Percentiles rank a stretch among this genome's conserved stretches.
Conservation (phyloP, 2,113 vertebrate species). For the Coregonus clupeaformis region DNA sequence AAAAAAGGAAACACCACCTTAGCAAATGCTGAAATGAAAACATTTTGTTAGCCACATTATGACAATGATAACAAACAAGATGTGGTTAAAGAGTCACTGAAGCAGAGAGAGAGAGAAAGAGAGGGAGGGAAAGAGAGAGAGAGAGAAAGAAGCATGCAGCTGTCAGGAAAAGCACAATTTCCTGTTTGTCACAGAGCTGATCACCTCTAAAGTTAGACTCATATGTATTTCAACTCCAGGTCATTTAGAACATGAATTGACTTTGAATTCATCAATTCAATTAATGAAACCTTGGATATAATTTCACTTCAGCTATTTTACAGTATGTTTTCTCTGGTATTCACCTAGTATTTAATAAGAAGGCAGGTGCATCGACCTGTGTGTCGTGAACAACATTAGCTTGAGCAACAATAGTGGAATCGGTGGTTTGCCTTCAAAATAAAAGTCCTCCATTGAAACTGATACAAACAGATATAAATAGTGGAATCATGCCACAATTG, state of each 20-base stretch:
- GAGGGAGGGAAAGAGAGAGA: slow-evolving; percentile 3
- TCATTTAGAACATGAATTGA: neutral
- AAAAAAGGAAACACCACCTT: neutral
- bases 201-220: neutral
- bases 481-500: no score
- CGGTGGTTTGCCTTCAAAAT: no score
- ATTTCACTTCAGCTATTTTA: no score
- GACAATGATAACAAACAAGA: neutral
- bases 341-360: no score
- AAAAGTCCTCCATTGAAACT: no score
- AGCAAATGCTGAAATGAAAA: neutral
- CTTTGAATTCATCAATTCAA: no score
- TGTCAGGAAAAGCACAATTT: neutral
- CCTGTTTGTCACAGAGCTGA: slow-evolving; percentile 16
- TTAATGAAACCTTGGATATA: no score
- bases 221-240: neutral
- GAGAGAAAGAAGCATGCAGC: neutral
- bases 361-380: no score
- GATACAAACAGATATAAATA: no score
- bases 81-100: neutral
- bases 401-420: no score
- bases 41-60: neutral
- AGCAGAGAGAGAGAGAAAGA: neutral
- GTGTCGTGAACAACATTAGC: neutral
- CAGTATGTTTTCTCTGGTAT: no score